Conservation (phyloP, 2,797 vertebrate species). For the Brotula barbata region DNA sequence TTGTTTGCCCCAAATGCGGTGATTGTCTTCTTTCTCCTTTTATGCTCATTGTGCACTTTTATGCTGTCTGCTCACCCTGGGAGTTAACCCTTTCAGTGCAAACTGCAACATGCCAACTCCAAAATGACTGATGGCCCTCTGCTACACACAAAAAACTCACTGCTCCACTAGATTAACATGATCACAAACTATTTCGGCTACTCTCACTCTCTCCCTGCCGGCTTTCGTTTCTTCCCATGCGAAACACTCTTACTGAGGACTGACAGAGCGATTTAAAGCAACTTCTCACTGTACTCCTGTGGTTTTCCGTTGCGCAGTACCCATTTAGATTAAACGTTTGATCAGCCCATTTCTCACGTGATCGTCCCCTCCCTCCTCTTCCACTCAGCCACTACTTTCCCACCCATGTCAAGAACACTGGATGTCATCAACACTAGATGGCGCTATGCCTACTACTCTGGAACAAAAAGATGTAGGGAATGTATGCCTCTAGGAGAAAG, state of each 20-base stretch:
- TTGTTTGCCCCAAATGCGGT: slow-evolving; percentile 48
- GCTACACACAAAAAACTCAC: slow-evolving; percentile 62
- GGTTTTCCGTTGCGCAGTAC: slow-evolving; percentile 59
- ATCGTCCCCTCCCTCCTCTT: slow-evolving; percentile 33
- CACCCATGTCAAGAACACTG: slow-evolving; percentile 20
- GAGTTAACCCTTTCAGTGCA: slow-evolving; percentile 55
- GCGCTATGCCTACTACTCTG: slow-evolving; percentile 41
- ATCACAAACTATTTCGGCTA: slow-evolving; percentile 44
- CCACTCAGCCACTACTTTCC: slow-evolving; percentile 37
- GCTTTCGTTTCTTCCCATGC: slow-evolving; percentile 54
- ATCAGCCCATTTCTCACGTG: slow-evolving; percentile 52
- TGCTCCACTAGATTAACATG: slow-evolving; percentile 56
- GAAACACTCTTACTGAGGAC: slow-evolving; percentile 41
- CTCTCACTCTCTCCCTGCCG: slow-evolving; percentile 22
- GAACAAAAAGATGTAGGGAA: slow-evolving; percentile 6
- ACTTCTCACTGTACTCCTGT: slow-evolving; percentile 44
- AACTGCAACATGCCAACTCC: slow-evolving; percentile 1
- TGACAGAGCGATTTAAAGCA: slow-evolving; percentile 60
- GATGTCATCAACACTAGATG: slow-evolving; percentile 41
- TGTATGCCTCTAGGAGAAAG: slow-evolving; percentile 21
- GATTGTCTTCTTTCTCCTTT: slow-evolving; percentile 9
- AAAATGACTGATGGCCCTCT: slow-evolving; percentile 15
- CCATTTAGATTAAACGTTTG: slow-evolving; percentile 27
- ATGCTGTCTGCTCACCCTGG: slow-evolving; percentile 20
- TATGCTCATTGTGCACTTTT: slow-evolving; percentile 24